These are phyloP conservation scores for Apostichopus parvimensis DNA, from an alignment of 35 echinoderm and acorn worm species.

Conservation along the genomic window DNA sequence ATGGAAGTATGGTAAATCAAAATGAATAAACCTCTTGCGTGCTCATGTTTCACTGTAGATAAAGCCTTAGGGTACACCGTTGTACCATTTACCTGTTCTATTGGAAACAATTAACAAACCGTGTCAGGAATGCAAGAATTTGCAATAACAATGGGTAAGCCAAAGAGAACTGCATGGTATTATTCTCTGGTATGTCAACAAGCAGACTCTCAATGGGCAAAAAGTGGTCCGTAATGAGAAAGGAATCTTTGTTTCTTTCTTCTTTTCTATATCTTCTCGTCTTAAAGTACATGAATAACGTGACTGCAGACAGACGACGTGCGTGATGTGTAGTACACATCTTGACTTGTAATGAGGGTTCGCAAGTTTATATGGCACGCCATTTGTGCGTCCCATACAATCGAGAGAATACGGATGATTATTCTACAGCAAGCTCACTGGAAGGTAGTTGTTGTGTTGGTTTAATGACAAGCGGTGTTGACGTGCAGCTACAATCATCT, in stretches of 20 bases:
- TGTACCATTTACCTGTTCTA: too few relatives aligned
- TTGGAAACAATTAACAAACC: too few relatives aligned
- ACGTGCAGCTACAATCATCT: not conserved
- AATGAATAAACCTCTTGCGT: too few relatives aligned
- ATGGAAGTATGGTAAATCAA: too few relatives aligned
- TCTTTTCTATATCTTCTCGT: not conserved
- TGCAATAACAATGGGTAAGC: not conserved
- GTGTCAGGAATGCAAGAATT: not conserved
- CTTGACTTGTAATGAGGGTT: not conserved
- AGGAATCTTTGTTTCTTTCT: not conserved
- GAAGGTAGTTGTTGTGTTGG: not conserved
- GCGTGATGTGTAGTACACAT: not conserved
- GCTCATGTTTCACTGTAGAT: too few relatives aligned
- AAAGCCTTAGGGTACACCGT: too few relatives aligned
- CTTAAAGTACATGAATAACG: not conserved
- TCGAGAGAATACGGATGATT: not conserved
- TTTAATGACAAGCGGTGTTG: not conserved
- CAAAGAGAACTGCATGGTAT: not conserved
- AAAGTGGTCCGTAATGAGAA: not conserved
- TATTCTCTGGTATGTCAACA: not conserved
- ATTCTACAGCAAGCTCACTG: not conserved
- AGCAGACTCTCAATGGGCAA: not conserved
- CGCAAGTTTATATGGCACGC: not conserved
- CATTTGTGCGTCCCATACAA: not conserved
- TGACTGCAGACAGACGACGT: not conserved